Evolutionary conservation across 2,797 vertebrate species (phyloP).

Genomic region (Tolypeutes matacus): DNA sequence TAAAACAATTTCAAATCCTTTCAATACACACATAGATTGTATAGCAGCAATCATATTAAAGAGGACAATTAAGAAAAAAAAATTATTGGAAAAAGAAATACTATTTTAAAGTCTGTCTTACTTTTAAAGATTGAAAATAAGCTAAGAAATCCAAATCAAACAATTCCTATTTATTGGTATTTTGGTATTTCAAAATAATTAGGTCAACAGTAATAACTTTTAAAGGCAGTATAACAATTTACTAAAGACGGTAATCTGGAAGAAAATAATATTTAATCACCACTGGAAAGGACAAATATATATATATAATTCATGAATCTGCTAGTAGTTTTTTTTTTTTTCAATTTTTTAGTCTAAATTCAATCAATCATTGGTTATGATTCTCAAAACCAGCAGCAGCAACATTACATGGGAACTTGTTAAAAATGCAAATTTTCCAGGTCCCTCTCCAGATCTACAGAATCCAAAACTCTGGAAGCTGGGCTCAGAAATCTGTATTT

Average conservation of each 20-base stretch:
- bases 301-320: not conserved
- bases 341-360: constrained; percentile 5
- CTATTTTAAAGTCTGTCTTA: not conserved
- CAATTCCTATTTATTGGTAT: constrained; percentile 4
- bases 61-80: not conserved
- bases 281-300: not conserved
- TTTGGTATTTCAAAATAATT: constrained; percentile 1
- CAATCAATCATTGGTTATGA: not conserved
- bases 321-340: not conserved
- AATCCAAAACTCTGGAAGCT: not conserved
- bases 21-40: not conserved
- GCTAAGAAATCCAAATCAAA: not conserved
- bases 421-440: not conserved
- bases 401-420: not conserved
- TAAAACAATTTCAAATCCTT: not conserved
- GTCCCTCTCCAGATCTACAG: not conserved
- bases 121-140: not conserved
- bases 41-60: not conserved
- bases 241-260: not conserved
- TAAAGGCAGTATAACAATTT: not conserved
- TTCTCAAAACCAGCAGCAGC: not conserved
- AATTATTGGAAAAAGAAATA: not conserved
- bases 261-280: not conserved
- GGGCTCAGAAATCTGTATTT: not conserved
- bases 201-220: not conserved